These are phyloP conservation scores for Pogoniulus pusillus DNA, from an alignment of 2,797 vertebrate species.

Conservation along the genomic window DNA sequence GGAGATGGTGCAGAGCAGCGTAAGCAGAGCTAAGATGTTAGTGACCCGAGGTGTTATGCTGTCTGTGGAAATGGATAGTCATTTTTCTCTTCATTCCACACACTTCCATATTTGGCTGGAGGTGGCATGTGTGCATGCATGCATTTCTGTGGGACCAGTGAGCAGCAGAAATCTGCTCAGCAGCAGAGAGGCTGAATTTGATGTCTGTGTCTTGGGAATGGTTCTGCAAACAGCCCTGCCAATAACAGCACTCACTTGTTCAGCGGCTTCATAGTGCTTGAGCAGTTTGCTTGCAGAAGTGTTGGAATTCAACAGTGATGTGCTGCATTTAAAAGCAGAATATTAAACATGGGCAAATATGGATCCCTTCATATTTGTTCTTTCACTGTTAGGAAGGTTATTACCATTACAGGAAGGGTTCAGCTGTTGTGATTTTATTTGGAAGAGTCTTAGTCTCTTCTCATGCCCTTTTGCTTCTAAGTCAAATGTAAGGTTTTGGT, in stretches of 20 bases:
- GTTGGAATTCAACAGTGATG: not conserved
- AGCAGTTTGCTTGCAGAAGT: not conserved
- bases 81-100: not conserved
- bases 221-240: not conserved
- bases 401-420: not conserved
- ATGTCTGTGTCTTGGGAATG: not conserved
- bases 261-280: not conserved
- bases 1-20: not conserved
- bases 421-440: not conserved
- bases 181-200: not conserved
- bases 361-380: not conserved
- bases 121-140: rapidly evolving
- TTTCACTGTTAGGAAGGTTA: not conserved
- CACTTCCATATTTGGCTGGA: not conserved
- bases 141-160: not conserved
- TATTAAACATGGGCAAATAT: not conserved
- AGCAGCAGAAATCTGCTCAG: not conserved
- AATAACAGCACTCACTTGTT: not conserved
- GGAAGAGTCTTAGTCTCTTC: not conserved
- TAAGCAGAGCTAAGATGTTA: not conserved
- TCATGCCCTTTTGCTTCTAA: not conserved
- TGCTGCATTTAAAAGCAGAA: not conserved
- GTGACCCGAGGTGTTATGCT: not conserved
- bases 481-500: not conserved
- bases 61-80: not conserved